Conservation (phyloP, 2,888 invertebrate species). For the Parnassius apollo region DNA sequence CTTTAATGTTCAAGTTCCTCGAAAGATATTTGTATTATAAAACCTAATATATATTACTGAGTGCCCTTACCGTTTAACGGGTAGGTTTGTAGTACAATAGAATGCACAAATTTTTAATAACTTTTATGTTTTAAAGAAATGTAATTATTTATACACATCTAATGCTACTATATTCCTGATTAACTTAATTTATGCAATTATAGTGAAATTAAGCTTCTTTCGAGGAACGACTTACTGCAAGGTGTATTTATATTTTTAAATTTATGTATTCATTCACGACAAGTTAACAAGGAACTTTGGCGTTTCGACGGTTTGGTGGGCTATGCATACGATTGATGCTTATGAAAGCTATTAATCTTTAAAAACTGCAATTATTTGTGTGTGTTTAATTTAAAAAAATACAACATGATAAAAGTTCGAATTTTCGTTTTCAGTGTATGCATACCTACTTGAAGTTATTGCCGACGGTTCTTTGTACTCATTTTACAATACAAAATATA, state of each 20-base stretch:
- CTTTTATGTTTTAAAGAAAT: neutral
- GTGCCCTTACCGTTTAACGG: slow-evolving; percentile 19
- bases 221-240: slow-evolving; percentile 20
- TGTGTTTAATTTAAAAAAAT: no score
- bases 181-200: no score
- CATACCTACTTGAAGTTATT: neutral
- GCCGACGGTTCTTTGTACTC: slow-evolving; percentile 8
- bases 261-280: neutral
- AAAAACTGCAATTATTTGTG: no score
- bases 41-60: slow-evolving; percentile 2
- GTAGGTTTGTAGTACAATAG: slow-evolving; percentile 12
- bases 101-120: slow-evolving; percentile 23
- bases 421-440: no score
- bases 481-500: slow-evolving; percentile 3
- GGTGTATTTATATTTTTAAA: slow-evolving; percentile 13
- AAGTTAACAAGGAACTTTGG: slow-evolving; percentile 8
- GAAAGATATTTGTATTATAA: slow-evolving; percentile 14
- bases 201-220: slow-evolving; percentile 7
- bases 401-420: no score
- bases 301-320: neutral
- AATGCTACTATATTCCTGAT: no score
- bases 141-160: no score
- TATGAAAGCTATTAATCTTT: no score
- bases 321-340: neutral
- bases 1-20: slow-evolving; percentile 25